Evolutionary conservation across 2,113 vertebrate species (phyloP).

Genomic region (Perccottus glenii): DNA sequence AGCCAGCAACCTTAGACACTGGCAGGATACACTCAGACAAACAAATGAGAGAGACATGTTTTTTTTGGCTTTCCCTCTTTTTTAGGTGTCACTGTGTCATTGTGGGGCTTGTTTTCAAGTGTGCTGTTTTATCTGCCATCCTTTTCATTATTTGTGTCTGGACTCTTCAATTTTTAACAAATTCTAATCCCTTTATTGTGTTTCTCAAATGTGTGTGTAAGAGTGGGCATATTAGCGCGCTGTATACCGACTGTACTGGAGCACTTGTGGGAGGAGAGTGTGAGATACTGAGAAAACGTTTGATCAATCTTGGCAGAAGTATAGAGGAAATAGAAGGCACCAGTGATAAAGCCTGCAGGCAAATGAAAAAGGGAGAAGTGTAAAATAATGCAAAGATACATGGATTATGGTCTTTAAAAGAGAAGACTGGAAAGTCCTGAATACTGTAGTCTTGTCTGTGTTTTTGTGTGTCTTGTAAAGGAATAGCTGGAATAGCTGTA

Average conservation of each 20-base stretch:
- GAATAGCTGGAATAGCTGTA: slow-evolving; percentile 79
- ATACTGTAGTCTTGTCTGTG: slow-evolving; percentile 14
- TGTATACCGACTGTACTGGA: slow-evolving; percentile 44
- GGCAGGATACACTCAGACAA: slow-evolving; percentile 30
- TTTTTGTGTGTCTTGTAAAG: slow-evolving; percentile 19
- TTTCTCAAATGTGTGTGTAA: slow-evolving; percentile 43
- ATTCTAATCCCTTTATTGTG: slow-evolving; percentile 69
- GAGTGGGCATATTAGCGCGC: slow-evolving; percentile 36
- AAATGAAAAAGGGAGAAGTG: slow-evolving; percentile 42
- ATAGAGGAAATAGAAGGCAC: slow-evolving; percentile 66
- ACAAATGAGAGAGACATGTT: slow-evolving; percentile 2
- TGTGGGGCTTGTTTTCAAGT: slow-evolving; percentile 34
- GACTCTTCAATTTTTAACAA: slow-evolving; percentile 75
- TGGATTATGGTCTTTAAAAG: slow-evolving; percentile 49
- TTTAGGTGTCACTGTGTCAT: slow-evolving; percentile 40
- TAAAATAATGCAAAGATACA: slow-evolving; percentile 79
- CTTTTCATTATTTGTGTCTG: slow-evolving; percentile 69
- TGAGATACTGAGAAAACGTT: slow-evolving; percentile 65
- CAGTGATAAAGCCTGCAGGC: slow-evolving; percentile 58
- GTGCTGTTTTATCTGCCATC: slow-evolving; percentile 21
- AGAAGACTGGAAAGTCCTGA: too few species aligned
- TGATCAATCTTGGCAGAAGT: slow-evolving; percentile 73
- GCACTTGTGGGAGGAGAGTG: slow-evolving; percentile 43
- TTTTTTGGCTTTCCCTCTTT: not conserved
- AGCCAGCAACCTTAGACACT: slow-evolving; percentile 69